Evolutionary conservation across 2,888 invertebrate species (phyloP), one percentile per base, ranked within the genome.

Genomic region (Orthosia incerta): DNA sequence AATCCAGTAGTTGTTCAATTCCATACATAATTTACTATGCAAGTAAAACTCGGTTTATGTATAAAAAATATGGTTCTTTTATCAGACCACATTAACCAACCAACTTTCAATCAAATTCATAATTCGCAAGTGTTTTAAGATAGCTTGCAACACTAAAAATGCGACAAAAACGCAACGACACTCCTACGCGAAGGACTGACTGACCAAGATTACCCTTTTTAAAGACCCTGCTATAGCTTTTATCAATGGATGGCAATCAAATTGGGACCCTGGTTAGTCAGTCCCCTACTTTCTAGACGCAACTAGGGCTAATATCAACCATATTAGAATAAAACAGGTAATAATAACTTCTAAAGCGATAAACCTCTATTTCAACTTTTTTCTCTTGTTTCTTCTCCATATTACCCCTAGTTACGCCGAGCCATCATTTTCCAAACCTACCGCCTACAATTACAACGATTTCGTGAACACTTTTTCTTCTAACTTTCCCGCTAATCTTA

Each of bases 401-500:
- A 67, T 59, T 13, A 55, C 11, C 71, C 80, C 83, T 76, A 86
- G 85, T 79, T 71, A 71, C 83, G 80, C 80, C 73, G 56, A 53
- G 66, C 86, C 80, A 76, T 78, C 81, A 48, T n/a, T 62, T 68
- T 76, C 83, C 75, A 86, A 87, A 80, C 87, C 87, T 84, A 87
- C 83, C 84, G 68, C 50, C 83, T 88, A 87, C 76, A 79, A 71
- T 81, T 87, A 89, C 80, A 75, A 82, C 71, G 77, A 85, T 82
- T 79, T 83, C 85, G 89, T 93, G 93, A 94, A 94, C 94, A 94
- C 93, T 88, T 91, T 91, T 88, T 57, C 7, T 87, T 87, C 89
- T 92, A 91, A 87, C 88, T 90, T 90, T 90, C 92, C 92, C 87
- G 89, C 93, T 92, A 93, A 89, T 84, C 89, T 88, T 93, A 94